Base-by-base conservation (phyloP, 2,888 invertebrate genomes). In the Cremastobaeus sp. region DNA sequence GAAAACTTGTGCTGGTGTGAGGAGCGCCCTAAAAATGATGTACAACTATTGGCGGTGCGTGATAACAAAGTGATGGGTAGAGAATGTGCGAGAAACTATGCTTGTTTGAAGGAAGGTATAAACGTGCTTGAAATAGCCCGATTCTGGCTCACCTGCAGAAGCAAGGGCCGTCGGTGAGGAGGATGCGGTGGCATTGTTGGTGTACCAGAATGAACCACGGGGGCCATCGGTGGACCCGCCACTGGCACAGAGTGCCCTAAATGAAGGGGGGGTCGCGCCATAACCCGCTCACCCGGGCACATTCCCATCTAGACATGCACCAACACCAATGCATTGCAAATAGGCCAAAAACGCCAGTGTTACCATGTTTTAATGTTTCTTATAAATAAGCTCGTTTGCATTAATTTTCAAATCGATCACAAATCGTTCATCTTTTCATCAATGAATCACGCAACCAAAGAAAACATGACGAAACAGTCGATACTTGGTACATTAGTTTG, bases 71-170 rank as follows among this genome's bases (percentile, higher is more conserved):
- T 20, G 21, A 5, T 48, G 11, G 3, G 11, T 21, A 25, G 30
- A 12, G 8, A 25, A 39, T 48, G 41, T 62, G 45, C 28, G 52
- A 45, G 47, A 47, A 45, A 47, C 1, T 12, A 34, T 43, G 45
- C 15, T 28, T 20, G 15, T 34, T 41, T 47, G 34, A 9, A 37
- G 6, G 21, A n/a, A 59, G 39, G 48, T 48, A 34, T 21, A 66
- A 50, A 70, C 70, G 76, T 81, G 77, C 75, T 77, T 77, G 76
- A 81, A 83, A 82, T 83, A 82, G 83, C 85, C 85, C 84, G 82
- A 84, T 83, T 83, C 84, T 87, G 83, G 86, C 93, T 94, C 93
- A 95, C 94, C 94, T 95, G 94, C 90, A 95, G 91, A 89, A 95
- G 92, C 90, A 94, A 91, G 89, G 94, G 93, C 90, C 94, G 92